Evolutionary conservation across 2,113 vertebrate genomes (phyloP).

Genomic region (Cichladusa arquata): DNA sequence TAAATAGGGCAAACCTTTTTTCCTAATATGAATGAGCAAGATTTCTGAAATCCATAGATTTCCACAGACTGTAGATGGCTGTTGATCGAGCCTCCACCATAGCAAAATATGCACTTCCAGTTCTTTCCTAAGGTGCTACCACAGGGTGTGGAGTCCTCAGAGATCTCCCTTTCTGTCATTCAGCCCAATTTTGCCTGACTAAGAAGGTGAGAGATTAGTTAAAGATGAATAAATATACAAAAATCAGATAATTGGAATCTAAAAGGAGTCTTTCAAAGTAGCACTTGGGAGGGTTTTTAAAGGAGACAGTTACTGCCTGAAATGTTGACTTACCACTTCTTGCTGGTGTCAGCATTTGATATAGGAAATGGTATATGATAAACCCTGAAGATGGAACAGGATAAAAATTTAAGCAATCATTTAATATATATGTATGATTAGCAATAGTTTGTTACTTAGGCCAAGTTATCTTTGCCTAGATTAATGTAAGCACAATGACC

Average conservation of each 20-base stretch:
- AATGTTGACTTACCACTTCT: not conserved
- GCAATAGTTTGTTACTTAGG: not conserved
- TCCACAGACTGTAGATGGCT: not conserved
- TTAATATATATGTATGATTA: not conserved
- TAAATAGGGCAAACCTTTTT: not conserved
- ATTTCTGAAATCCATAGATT: not conserved
- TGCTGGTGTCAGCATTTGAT: not conserved
- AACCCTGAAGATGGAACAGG: not conserved
- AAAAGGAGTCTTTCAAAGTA: not conserved
- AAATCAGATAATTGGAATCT: not conserved
- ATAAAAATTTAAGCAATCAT: not conserved
- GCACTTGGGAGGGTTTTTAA: not conserved
- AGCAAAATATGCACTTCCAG: not conserved
- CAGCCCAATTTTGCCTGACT: not conserved
- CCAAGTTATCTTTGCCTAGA: not conserved
- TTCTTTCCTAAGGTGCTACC: not conserved
- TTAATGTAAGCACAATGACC: not conserved
- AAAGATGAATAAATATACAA: not conserved
- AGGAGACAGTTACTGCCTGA: not conserved
- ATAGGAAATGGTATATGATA: not conserved
- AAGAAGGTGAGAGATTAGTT: not conserved
- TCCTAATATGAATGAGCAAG: not conserved
- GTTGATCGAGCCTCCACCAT: fast-evolving
- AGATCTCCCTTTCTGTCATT: not conserved
- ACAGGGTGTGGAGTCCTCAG: not conserved